These are phyloP conservation scores for Strigamia maritima DNA, from an alignment of 2,888 invertebrate species.

Conservation along the genomic window DNA sequence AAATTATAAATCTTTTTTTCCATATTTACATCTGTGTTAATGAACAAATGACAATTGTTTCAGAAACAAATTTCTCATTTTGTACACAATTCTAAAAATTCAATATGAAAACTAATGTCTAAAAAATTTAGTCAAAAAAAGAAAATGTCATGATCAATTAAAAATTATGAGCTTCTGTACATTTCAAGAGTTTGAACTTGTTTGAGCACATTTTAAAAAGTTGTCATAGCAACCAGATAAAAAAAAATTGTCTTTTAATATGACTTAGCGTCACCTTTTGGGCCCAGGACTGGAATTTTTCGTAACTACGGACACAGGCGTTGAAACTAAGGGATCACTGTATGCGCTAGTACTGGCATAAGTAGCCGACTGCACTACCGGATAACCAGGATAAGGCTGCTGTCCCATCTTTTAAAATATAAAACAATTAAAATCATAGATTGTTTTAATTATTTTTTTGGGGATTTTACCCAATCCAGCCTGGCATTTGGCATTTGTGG, in stretches of 20 bases:
- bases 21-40: slow-evolving; percentile 13
- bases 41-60: background rate
- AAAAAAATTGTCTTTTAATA: background rate
- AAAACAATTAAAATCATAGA: too few species aligned
- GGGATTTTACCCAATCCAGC: background rate
- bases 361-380: background rate
- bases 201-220: background rate
- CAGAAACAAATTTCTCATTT: background rate
- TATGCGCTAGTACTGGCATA: too few species aligned
- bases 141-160: too few species aligned
- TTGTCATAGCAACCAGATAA: background rate
- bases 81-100: too few species aligned
- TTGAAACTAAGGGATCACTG: background rate
- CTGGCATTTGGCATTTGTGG: background rate
- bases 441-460: too few species aligned
- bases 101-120: too few species aligned
- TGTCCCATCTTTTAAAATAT: background rate
- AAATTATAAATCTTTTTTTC: background rate
- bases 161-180: background rate
- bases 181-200: slow-evolving; percentile 2
- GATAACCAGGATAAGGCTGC: background rate
- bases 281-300: background rate
- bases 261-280: background rate
- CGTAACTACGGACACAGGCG: background rate
- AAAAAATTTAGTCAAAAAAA: too few species aligned